A percentile compares a stretch with the other conserved stretches of the same genome.
phyloP scores from a whole-genome alignment of 2,888 invertebrate species.

The Agrotis exclamationis region DNA sequence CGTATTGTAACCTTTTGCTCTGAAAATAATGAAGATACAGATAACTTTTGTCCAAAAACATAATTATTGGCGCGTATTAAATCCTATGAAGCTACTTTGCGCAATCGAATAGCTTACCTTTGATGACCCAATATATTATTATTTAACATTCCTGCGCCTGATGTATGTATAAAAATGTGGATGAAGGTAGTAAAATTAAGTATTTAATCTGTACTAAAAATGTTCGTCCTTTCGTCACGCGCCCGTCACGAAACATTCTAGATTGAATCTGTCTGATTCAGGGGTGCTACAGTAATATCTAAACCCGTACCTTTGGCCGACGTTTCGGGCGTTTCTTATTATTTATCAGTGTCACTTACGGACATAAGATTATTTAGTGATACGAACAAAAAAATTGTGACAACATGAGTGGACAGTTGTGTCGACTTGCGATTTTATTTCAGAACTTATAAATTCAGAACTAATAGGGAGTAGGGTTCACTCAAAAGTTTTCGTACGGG shows the following conservation, averaged over 20 bases:
- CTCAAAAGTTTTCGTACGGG: too few species aligned
- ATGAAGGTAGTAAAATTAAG: not conserved
- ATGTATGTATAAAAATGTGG: too few species aligned
- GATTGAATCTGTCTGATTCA: conserved; percentile 23
- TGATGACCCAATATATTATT: conserved; percentile 8
- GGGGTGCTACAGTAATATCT: not conserved
- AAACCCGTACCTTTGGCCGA: too few species aligned
- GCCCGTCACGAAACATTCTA: conserved; percentile 18
- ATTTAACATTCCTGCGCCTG: not conserved
- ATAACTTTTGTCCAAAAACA: conserved; percentile 8
- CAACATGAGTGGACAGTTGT: too few species aligned
- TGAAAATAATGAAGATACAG: conserved; percentile 4
- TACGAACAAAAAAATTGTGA: too few species aligned
- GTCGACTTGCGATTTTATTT: too few species aligned
- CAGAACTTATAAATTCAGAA: too few species aligned
- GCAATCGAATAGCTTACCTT: not conserved
- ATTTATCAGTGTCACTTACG: too few species aligned
- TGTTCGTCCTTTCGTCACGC: not conserved
- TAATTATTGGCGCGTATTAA: not conserved
- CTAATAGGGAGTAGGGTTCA: too few species aligned
- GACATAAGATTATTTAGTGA: too few species aligned
- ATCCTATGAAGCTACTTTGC: not conserved
- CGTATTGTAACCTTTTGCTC: conserved; percentile 17
- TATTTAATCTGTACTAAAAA: not conserved
- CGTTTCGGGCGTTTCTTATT: too few species aligned